Conservation (phyloP, 2,113 vertebrate species). For the Gadus chalcogrammus region DNA sequence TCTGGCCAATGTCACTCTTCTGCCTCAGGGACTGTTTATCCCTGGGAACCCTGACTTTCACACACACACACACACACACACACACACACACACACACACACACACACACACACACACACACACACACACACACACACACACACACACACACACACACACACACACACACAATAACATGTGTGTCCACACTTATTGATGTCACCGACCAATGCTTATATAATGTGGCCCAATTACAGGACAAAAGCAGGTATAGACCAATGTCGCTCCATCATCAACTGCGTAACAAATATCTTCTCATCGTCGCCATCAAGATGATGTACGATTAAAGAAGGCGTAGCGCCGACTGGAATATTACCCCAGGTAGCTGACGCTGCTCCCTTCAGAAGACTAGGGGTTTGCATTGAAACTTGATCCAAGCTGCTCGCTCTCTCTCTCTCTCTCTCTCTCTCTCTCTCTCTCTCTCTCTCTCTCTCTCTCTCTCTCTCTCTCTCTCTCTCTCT, state of each 20-base stretch:
- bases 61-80: slow-evolving; percentile 4
- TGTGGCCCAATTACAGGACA: slow-evolving; percentile 4
- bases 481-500: too few species aligned
- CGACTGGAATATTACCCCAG: background rate
- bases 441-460: too few species aligned
- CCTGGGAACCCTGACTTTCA: slow-evolving; percentile 62
- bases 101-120: background rate
- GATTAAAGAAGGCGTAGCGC: background rate
- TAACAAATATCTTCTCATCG: too few species aligned
- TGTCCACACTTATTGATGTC: background rate
- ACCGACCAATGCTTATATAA: slow-evolving; percentile 22
- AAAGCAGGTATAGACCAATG: background rate
- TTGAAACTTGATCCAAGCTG: background rate
- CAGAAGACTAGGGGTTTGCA: background rate
- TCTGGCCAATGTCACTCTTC: slow-evolving; percentile 69
- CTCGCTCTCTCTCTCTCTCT: too few species aligned
- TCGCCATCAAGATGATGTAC: too few species aligned
- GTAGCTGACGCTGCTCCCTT: too few species aligned
- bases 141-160: too few species aligned
- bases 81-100: slow-evolving; percentile 28
- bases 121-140: background rate
- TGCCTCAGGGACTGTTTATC: slow-evolving; percentile 59
- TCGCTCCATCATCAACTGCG: too few species aligned
- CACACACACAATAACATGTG: background rate
- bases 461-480: too few species aligned